Base-by-base conservation (phyloP, 2,888 invertebrate genomes). In the Uloborus plumipes region DNA sequence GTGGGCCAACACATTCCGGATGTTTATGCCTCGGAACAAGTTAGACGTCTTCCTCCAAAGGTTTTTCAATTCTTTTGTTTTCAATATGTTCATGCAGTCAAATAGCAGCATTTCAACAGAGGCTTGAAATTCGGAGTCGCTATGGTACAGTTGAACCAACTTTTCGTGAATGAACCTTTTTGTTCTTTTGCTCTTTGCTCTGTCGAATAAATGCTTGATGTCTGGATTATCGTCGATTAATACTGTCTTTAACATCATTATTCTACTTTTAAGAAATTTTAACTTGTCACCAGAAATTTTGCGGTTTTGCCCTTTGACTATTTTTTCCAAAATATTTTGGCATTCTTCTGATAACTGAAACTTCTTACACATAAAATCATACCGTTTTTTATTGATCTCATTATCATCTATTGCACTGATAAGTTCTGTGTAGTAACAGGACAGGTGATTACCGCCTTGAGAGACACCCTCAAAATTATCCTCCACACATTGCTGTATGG, bases 71-170 rank as follows among this genome's bases (percentile, higher is more conserved):
- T 70, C 65, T 31, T 53, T 59, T 1, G 49, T 55, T 47, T 65
- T 65, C 13, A 72, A 65, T 20, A 67, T 22, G 11, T n/a, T 79
- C 79, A 79, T 79, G 39, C 79, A 79, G n/a, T 79, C 79, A 18
- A 66, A 79, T 1, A 79, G 51, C 11, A 79, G 20, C 59, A 67
- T 66, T 61, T 79, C 79, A 15, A 72, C 59, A 0, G 72, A 50
- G 1, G 66, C 72, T 51, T 67, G 67, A 39, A 72, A 18, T 61
- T 49, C 66, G 1, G 72, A 31, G 22, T 66, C 66, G 3, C n/a
- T 72, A 6, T 70, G 16, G 61, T 61, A 79, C 1, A 61, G 16
- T n/a, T 61, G 59, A n/a, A 79, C 53, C 4, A 79, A 13, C 51
- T 31, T 66, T 51, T 72, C 72, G 6, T 72, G 26, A 16, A 72